These are phyloP conservation scores for Bos taurus DNA, from an alignment of 2,113 vertebrate species.

Conservation along the genomic window ARS-UCD2.0 NC_037338.1:20841001-20841500, in stretches of 20 bases:
- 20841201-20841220: background rate
- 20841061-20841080: background rate
- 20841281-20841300: background rate
- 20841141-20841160: background rate
- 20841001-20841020: background rate
- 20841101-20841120: background rate
- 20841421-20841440: background rate
- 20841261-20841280: background rate
- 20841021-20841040: background rate
- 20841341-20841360: background rate
- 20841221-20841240: background rate
- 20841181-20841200: fast-evolving
- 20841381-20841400: background rate
- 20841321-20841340: background rate
- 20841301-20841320: background rate
- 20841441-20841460: background rate
- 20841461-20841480: background rate
- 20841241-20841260: background rate
- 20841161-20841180: background rate
- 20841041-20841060: background rate
- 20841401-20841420: background rate
- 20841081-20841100: background rate
- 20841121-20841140: background rate
- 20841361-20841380: background rate
- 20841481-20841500: background rate